A percentile compares a stretch with the other conserved stretches of the same genome.
These are phyloP conservation scores for Propithecus deckenii DNA, from an alignment of 2,797 vertebrate genomes.

Conservation along the genomic window DNA sequence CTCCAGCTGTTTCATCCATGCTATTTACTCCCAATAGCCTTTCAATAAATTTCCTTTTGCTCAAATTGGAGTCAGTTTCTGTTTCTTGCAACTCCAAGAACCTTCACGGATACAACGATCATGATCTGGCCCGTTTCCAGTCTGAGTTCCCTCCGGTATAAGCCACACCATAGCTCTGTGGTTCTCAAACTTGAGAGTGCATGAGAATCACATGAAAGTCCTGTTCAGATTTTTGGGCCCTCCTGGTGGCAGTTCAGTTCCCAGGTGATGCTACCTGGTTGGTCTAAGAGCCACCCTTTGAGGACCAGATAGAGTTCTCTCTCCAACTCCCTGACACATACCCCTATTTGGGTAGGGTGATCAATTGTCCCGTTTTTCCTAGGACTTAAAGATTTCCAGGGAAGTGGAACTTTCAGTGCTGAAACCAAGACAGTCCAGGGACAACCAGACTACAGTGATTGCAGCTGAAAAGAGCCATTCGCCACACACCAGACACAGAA, in stretches of 20 bases:
- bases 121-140: not conserved
- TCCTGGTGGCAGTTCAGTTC: not conserved
- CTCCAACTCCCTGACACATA: accelerated
- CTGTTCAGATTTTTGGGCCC: not conserved
- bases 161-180: not conserved
- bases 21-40: not conserved
- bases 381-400: not conserved
- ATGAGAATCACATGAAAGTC: not conserved
- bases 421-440: not conserved
- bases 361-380: not conserved
- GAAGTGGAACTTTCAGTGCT: not conserved
- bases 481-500: not conserved
- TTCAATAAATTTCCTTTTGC: not conserved
- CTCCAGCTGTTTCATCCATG: not conserved
- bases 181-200: not conserved
- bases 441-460: not conserved
- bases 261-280: not conserved
- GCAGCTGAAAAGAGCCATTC: not conserved
- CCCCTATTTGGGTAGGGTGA: not conserved
- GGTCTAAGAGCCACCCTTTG: not conserved
- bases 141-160: not conserved
- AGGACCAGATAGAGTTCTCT: not conserved
- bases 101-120: not conserved
- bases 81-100: not conserved
- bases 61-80: not conserved